These are phyloP conservation scores for Cyclura pinguis DNA, from an alignment of 2,797 vertebrate species.

Conservation along the genomic window DNA sequence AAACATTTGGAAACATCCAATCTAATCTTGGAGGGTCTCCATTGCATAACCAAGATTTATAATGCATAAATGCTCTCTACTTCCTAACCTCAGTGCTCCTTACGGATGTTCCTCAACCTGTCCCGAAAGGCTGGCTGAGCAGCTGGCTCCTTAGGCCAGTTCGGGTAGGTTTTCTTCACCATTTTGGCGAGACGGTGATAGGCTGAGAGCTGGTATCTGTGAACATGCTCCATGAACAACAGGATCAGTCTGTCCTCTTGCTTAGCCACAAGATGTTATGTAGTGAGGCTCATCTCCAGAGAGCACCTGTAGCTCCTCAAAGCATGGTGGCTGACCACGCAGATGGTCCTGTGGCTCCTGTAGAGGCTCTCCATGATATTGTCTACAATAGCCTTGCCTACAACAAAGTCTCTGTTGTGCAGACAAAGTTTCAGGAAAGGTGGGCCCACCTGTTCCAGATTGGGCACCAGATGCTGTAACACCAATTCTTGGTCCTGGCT, in stretches of 20 bases:
- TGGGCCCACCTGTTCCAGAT: conserved; percentile 39
- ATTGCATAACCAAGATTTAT: too few relatives aligned
- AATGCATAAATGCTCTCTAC: too few relatives aligned
- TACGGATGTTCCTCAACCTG: conserved; percentile 26
- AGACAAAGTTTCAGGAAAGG: conserved; percentile 51
- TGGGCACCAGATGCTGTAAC: conserved; percentile 41
- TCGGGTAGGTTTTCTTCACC: conserved; percentile 51
- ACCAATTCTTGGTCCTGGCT: conserved; percentile 48
- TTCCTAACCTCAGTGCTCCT: not conserved
- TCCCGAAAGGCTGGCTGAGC: conserved; percentile 48
- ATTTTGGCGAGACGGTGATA: conserved; percentile 54
- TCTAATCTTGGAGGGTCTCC: too few relatives aligned
- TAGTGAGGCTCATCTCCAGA: conserved; percentile 48
- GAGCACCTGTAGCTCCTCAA: conserved; percentile 60
- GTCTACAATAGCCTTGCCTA: conserved; percentile 53
- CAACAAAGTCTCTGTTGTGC: conserved; percentile 52
- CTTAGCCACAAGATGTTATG: conserved; percentile 45
- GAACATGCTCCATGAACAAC: conserved; percentile 53
- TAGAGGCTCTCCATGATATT: conserved; percentile 61
- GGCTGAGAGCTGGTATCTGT: conserved; percentile 44
- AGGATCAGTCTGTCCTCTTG: conserved; percentile 49
- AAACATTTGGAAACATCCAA: too few relatives aligned
- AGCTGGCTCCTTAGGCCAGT: conserved; percentile 47
- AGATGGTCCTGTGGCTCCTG: conserved; percentile 53
- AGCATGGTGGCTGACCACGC: conserved; percentile 49